Conservation (phyloP, 2,888 invertebrate species). For the Ormyrus nitidulus region DNA sequence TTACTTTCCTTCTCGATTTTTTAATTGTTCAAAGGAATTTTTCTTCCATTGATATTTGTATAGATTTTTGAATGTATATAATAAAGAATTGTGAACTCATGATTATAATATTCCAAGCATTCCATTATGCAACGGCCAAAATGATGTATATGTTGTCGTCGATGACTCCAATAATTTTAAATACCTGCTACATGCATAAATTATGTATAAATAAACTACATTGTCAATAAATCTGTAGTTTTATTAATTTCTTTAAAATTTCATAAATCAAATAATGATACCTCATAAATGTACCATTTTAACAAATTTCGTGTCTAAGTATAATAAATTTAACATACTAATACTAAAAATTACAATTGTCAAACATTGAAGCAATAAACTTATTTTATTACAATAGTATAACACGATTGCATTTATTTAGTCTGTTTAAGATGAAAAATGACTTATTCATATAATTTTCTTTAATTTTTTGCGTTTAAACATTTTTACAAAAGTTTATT, state of each 20-base stretch:
- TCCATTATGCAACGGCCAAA: conserved; percentile 51
- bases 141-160: conserved; percentile 45
- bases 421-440: too few species aligned
- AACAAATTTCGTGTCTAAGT: conserved; percentile 1
- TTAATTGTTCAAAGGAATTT: conserved; percentile 38
- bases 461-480: too few species aligned
- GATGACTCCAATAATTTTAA: conserved; percentile 38
- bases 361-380: conserved; percentile 42
- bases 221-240: conserved; percentile 40
- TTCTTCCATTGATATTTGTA: conserved; percentile 51
- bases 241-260: conserved; percentile 21
- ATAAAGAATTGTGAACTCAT: conserved; percentile 36
- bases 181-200: conserved; percentile 21
- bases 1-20: conserved; percentile 21
- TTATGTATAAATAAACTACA: conserved; percentile 51
- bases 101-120: conserved; percentile 50
- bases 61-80: conserved; percentile 54
- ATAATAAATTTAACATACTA: conserved; percentile 3
- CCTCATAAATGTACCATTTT: background rate
- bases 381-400: conserved; percentile 14
- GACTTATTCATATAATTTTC: too few species aligned
- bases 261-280: background rate
- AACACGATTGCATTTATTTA: too few species aligned
- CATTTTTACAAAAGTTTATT: too few species aligned
- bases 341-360: conserved; percentile 27